Base-by-base conservation (phyloP, 2,113 vertebrate genomes). In the Falco punctatus region DNA sequence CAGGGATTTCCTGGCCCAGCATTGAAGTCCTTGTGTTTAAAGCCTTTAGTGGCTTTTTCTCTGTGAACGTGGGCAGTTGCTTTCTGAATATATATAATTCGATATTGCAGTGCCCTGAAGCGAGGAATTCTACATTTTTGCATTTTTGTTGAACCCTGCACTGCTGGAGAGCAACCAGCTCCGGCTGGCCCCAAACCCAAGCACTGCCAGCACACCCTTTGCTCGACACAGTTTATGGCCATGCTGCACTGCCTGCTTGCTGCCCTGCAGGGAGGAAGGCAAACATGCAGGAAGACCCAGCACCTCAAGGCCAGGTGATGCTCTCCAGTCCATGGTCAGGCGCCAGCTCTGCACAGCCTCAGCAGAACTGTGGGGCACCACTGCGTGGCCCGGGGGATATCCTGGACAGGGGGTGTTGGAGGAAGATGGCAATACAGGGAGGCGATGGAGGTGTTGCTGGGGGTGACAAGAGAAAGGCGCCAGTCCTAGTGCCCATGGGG, bases 231-330 rank as follows among this genome's bases (percentile, higher is more conserved):
- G 30, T 16, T 4, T 32, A 44, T 30, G 46, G 42, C 55, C 3
- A 1, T 2, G 32, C 48, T 46, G 70, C 2, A 1, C 20, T 40
- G 64, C n/a, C 22, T 21, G 28, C 52, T 15, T 17, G 22, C 72
- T 44, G 42, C 35, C 51, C 35, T 35, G 26, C 15, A 22, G 44
- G 18, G 44, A 24, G 13, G 33, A 18, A 13, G 32, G 66, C 21
- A 38, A 42, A 12, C 4, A 0, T 6, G 42, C 35, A 30, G 27
- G 33, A 54, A 26, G 16, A 15, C 6, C 1, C 3, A 65, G 44
- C 28, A 52, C 59, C 81, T 32, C 32, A 14, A 38, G 58, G 51
- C 38, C 52, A 12, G 19, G 52, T 27, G 18, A 6, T 16, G 51
- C 32, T 32, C 42, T 27, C 32, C 35, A 35, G n/a, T 14, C 28